Evolutionary conservation across 2,797 vertebrate species (phyloP), one percentile per base, ranked within the genome.

Genomic region (Muscicapa comitata): DNA sequence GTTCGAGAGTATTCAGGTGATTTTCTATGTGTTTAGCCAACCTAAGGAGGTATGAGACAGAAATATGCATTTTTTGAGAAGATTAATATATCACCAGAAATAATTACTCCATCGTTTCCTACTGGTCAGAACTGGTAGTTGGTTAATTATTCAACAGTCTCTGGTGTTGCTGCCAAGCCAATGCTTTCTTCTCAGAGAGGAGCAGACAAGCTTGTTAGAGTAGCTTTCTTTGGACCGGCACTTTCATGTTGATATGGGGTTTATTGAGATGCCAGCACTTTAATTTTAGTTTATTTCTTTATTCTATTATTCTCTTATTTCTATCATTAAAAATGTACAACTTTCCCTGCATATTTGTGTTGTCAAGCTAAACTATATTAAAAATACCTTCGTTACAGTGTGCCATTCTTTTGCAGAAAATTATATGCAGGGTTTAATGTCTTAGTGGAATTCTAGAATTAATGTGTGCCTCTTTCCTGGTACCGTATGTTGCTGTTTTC

Each of bases 101-200:
- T 92, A 95, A 89, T 54, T 89, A 51, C 51, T 91, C 58, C 43
- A 54, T 87, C 54, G 0, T 92, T 92, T 80, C 66, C 91, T 90
- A 70, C 85, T 91, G 94, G 92, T 96, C 91, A 93, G 94, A 81
- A 75, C 50, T 2, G 3, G 88, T 94, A 58, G 72, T 13, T 65
- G 31, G 83, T 96, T 94, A 96, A 93, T 96, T 95, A 96, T 96
- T 96, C 87, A 96, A 37, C 82, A 91, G 66, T 68, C 86, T 90
- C 79, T 91, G 91, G 93, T 90, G 82, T 67, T 84, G 89, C 87
- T 96, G 94, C 94, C 93, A 96, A 94, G 50, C 59, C 76, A 21
- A 6, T 37, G 62, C 73, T 94, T 96, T 96, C 87, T 96, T 93
- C 94, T 93, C 90, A 50, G 73, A 77, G 87, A 91, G 84, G 23